Conservation (phyloP, 2,888 invertebrate species). For the Orthosia cruda region DNA sequence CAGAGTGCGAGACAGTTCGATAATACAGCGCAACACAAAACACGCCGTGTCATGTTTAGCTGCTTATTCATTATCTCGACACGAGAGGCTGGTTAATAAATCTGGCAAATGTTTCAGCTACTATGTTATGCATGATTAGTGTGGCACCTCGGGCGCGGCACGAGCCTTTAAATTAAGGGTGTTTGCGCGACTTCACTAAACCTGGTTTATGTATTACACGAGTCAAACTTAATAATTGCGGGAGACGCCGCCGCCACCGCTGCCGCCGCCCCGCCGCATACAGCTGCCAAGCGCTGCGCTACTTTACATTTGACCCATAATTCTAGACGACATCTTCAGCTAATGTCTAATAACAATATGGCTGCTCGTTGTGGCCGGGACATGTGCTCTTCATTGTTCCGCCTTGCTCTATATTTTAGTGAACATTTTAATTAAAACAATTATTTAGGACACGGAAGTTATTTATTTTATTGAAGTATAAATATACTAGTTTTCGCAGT, state of each 20-base stretch:
- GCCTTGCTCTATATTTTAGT: slow-evolving; percentile 38
- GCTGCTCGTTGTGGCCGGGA: slow-evolving; percentile 62
- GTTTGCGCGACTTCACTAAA: slow-evolving; percentile 72
- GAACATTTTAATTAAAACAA: too few relatives aligned
- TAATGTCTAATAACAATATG: slow-evolving; percentile 74
- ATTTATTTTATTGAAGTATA: too few relatives aligned
- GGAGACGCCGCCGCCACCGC: slow-evolving; percentile 58
- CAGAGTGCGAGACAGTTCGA: slow-evolving; percentile 31
- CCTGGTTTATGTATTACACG: slow-evolving; percentile 77
- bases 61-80: slow-evolving; percentile 73
- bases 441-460: too few relatives aligned
- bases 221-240: slow-evolving; percentile 81
- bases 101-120: slow-evolving; percentile 76
- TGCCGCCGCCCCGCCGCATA: slow-evolving; percentile 68
- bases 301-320: slow-evolving; percentile 78
- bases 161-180: slow-evolving; percentile 78
- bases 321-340: slow-evolving; percentile 75
- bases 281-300: slow-evolving; percentile 71
- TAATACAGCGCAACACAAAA: slow-evolving; percentile 49
- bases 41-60: slow-evolving; percentile 53
- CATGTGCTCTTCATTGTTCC: slow-evolving; percentile 63
- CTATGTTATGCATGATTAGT: slow-evolving; percentile 80
- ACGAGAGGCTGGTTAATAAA: slow-evolving; percentile 76
- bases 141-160: slow-evolving; percentile 68
- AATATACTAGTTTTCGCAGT: too few relatives aligned